phyloP scores from a whole-genome alignment of 2,797 vertebrate genomes.

The Clarias fuscus region DNA sequence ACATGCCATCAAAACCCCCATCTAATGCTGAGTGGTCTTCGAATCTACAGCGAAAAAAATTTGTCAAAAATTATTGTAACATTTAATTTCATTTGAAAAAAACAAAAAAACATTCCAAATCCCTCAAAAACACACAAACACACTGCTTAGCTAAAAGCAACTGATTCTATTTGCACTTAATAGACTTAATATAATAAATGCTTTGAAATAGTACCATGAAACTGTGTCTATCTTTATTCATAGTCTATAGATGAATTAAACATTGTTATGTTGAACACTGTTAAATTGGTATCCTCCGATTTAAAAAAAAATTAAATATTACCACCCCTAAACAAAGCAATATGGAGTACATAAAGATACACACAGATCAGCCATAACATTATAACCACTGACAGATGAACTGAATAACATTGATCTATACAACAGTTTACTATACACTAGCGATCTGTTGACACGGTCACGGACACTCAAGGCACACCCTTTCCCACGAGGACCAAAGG shows the following conservation, averaged over 20 bases:
- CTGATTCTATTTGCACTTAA: not conserved
- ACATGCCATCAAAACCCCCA: slow-evolving; percentile 87
- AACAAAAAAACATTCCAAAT: not conserved
- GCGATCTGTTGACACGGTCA: too few relatives aligned
- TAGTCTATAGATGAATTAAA: not conserved
- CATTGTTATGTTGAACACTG: not conserved
- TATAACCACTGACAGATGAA: too few relatives aligned
- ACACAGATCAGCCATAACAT: not conserved
- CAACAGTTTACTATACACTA: too few relatives aligned
- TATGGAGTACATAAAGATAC: not conserved
- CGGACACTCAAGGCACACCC: too few relatives aligned
- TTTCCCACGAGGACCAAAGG: too few relatives aligned
- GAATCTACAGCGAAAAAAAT: slow-evolving; percentile 74
- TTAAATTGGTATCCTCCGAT: not conserved
- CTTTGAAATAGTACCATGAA: not conserved
- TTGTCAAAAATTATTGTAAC: not conserved
- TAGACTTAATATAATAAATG: not conserved
- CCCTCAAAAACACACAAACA: not conserved
- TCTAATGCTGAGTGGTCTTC: slow-evolving; percentile 88
- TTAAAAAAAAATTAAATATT: not conserved
- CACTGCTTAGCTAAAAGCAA: not conserved
- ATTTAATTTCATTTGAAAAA: not conserved
- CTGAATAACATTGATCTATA: too few relatives aligned
- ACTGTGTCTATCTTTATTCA: not conserved
- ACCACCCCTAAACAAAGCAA: not conserved